Base-by-base conservation (phyloP, 1,140 invertebrate species). In the Zaprionus ornatus region DNA sequence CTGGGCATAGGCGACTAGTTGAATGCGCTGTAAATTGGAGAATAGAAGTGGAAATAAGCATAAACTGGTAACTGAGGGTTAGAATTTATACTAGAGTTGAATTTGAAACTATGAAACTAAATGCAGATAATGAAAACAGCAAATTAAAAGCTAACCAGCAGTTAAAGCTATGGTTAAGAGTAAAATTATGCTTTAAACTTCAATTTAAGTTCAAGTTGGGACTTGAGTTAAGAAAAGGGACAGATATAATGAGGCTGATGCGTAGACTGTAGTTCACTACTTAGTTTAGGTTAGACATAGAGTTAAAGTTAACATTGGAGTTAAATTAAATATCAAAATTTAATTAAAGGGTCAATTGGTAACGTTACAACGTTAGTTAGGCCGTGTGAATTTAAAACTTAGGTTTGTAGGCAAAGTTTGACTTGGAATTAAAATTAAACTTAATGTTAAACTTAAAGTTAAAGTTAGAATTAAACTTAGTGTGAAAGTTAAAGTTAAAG, bases 1-100 rank as follows among this genome's bases (percentile, higher is more conserved):
- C 1, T 1, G 10, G 7, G 52, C 40, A 60, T 55, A 62, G 7
- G 4, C 48, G 56, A 69, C 37, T 61, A n/a, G 32, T 5, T 15
- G n/a, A 32, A 29, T 67, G 48, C 32, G 21, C 70, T 73, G n/a
- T 45, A 45, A 45, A 17, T 9, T 0, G n/a, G 0, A 45, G n/a
- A 1, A n/a, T 0, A 17, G 15, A 9, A 2, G 2, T 7, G 2
- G 0, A 9, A 42, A 42, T 7, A 7, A 42, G n/a, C 6, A n/a
- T 17, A 1, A 45, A 45, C n/a, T 17, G 2, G n/a, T 45, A 0
- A 9, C 7, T 45, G 5, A 10, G n/a, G 19, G 7, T n/a, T 45
- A 1, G 7, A 4, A 17, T 17, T 2, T 9, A 2, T 2, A 7
- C 0, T 17, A 42, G 5, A 42, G n/a, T 42, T 42, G 5, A 6